Evolutionary conservation across 2,797 vertebrate species (phyloP).

Genomic region (Sebastes aleutianus): DNA sequence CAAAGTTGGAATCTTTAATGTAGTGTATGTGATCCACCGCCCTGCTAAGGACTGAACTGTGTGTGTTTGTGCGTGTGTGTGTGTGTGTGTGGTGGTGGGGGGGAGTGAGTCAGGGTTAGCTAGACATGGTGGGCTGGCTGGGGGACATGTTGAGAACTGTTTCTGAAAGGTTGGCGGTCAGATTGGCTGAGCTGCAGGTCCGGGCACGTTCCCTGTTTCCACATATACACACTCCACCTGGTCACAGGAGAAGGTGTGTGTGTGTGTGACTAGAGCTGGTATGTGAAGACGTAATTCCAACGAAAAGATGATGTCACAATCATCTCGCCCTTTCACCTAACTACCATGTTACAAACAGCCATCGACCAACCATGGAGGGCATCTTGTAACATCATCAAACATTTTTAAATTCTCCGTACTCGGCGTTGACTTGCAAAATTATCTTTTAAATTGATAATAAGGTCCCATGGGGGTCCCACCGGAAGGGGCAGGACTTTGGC

Average conservation of each 20-base stretch:
- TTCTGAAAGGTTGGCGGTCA: slow-evolving; percentile 48
- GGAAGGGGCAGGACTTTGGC: too few relatives aligned
- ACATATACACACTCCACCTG: slow-evolving; percentile 27
- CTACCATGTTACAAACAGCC: background rate
- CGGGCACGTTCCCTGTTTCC: slow-evolving; percentile 33
- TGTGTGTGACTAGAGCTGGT: background rate
- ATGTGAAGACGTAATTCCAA: slow-evolving; percentile 2
- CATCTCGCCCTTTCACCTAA: background rate
- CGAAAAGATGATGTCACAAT: background rate
- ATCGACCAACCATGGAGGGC: background rate
- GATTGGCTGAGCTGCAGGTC: slow-evolving; percentile 45
- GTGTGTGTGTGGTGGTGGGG: background rate
- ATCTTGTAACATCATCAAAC: background rate
- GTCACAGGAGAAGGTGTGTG: background rate
- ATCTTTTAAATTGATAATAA: too few relatives aligned
- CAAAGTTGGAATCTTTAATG: background rate
- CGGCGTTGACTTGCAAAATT: background rate
- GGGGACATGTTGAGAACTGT: slow-evolving; percentile 65
- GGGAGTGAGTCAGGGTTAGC: slow-evolving; percentile 2
- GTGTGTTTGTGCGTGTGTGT: background rate
- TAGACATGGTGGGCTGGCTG: slow-evolving; percentile 28
- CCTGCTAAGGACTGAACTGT: background rate
- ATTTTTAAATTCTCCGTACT: background rate
- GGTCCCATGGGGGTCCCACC: too few relatives aligned
- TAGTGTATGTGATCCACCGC: background rate